A percentile compares a stretch with the other conserved stretches of the same genome.
phyloP scores from a whole-genome alignment of 2,888 invertebrate genomes.

The Pecten maximus region DNA sequence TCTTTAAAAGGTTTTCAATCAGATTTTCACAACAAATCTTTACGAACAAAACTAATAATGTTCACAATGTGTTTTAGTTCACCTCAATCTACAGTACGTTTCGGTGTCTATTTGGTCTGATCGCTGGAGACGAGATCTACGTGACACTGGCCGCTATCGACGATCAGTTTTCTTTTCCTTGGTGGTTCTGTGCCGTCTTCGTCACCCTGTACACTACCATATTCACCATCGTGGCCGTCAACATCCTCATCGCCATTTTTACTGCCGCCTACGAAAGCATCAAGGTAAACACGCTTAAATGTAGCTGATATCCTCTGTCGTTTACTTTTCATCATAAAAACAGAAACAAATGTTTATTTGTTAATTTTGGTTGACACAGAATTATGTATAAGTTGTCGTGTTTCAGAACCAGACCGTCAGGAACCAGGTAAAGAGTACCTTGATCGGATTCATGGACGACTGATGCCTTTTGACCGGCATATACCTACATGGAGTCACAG shows the following conservation, averaged over 20 bases:
- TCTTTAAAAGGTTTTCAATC: too few species aligned
- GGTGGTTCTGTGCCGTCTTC: conserved; percentile 35
- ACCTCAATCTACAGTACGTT: neutral
- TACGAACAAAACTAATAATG: neutral
- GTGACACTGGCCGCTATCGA: conserved; percentile 17
- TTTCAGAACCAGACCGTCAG: neutral
- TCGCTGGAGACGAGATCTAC: conserved; percentile 39
- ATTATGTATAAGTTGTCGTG: neutral
- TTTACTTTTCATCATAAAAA: too few species aligned
- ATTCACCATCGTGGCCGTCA: conserved; percentile 34
- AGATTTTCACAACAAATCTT: too few species aligned
- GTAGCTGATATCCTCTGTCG: too few species aligned
- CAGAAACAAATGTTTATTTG: too few species aligned
- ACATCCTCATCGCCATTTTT: conserved; percentile 46
- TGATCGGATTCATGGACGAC: neutral
- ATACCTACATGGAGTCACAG: neutral
- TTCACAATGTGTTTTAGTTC: neutral
- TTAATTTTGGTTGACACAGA: too few species aligned
- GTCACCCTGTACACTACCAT: neutral
- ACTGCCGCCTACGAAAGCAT: conserved; percentile 44
- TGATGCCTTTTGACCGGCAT: neutral
- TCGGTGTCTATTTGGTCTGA: conserved; percentile 34
- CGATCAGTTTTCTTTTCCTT: neutral
- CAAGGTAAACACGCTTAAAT: too few species aligned
- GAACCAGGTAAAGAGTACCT: neutral